Evolutionary conservation across 2,888 invertebrate species (phyloP).

Genomic region (Cryptus armator): DNA sequence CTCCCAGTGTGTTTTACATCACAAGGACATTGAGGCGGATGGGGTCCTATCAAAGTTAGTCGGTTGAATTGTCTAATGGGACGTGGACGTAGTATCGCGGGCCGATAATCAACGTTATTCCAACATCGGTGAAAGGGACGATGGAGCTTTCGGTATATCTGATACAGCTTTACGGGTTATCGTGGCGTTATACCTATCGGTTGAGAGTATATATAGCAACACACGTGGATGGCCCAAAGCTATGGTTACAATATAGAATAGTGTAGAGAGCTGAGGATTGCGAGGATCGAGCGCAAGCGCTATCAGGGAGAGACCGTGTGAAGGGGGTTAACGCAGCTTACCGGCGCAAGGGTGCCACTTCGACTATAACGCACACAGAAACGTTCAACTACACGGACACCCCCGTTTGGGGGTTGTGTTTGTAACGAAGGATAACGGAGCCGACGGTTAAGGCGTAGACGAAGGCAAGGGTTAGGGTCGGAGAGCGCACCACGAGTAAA

Average conservation of each 20-base stretch:
- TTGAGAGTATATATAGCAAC: not conserved
- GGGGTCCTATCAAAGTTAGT: constrained; percentile 34
- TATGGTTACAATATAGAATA: not conserved
- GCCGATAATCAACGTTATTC: constrained; percentile 74
- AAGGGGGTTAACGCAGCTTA: constrained; percentile 16
- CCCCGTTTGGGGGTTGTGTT: constrained; percentile 20
- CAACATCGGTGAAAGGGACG: constrained; percentile 63
- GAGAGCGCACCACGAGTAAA: not conserved
- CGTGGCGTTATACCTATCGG: constrained; percentile 24
- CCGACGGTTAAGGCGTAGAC: constrained; percentile 39
- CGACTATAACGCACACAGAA: not conserved
- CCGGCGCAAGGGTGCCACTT: not conserved
- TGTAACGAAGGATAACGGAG: constrained; percentile 51
- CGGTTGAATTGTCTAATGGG: constrained; percentile 75
- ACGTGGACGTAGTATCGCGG: constrained; percentile 68
- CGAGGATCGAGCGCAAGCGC: constrained; percentile 23
- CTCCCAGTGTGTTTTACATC: constrained; percentile 64
- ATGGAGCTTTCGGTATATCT: constrained; percentile 4
- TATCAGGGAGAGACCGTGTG: constrained; percentile 24
- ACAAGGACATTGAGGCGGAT: constrained; percentile 61
- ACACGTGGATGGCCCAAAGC: not conserved
- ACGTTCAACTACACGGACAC: not conserved
- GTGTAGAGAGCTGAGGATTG: not conserved
- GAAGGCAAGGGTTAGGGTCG: constrained; percentile 63
- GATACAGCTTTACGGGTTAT: constrained; percentile 26